Base-by-base conservation (phyloP, 2,888 invertebrate species). In the Cybosia mesomella region DNA sequence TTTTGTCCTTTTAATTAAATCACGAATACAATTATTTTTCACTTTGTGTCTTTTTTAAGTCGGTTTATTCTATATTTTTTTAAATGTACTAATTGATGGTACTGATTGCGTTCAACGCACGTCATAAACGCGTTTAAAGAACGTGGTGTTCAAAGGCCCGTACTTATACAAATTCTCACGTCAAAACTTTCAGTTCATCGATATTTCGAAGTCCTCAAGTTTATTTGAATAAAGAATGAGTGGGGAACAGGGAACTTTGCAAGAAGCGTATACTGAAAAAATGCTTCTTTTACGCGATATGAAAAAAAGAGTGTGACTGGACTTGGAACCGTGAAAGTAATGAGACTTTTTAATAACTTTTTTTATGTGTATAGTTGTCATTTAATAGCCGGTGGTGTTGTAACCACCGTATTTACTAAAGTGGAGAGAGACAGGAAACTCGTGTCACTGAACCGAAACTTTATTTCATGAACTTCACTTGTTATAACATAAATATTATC, bases 141-240 rank as follows among this genome's bases (percentile, higher is more conserved):
- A n/a, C n/a, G n/a, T n/a, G n/a, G n/a, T n/a, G n/a, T n/a, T n/a
- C n/a, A n/a, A n/a, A n/a, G n/a, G n/a, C n/a, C n/a, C n/a, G 80
- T 83, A 81, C 78, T 81, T 76, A 83, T 80, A 72, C 72, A 74
- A 82, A 83, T 77, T 79, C 71, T 83, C 77, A 76, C 76, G 72
- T 77, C 75, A 64, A 76, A 85, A 83, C 72, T 83, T 85, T 71
- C 65, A 72, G 76, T 73, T 80, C 77, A 73, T 80, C 78, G 82
- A 81, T 79, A 81, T 81, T 86, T 78, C 79, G 76, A 78, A 72
- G 77, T 76, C 75, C 76, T 68, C 79, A 76, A 82, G 75, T 80
- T 72, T 79, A 81, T 82, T 82, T 86, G 83, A 86, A 88, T 87
- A 87, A 85, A 85, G 82, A 85, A 86, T 86, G 81, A 84, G 79